Conservation (phyloP, 2,888 invertebrate genomes). For the Hyles lineata region DNA sequence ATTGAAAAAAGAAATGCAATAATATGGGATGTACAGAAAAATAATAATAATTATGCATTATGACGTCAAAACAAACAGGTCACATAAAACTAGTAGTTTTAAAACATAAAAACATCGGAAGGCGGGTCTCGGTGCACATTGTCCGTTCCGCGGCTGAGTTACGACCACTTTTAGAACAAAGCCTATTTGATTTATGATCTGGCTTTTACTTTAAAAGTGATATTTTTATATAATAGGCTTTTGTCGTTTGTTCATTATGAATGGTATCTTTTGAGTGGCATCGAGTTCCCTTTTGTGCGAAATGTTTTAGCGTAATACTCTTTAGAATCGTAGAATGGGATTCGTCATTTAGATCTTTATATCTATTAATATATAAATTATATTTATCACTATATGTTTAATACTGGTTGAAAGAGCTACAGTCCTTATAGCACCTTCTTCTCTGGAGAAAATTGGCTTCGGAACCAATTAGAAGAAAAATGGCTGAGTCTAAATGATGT, state of each 20-base stretch:
- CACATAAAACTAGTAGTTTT: neutral
- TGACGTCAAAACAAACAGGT: neutral
- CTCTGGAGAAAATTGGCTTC: too few relatives aligned
- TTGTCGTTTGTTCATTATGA: constrained; percentile 18
- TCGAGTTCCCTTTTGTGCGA: neutral
- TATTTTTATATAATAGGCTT: constrained; percentile 23
- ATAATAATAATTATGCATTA: neutral
- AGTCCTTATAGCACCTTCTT: too few relatives aligned
- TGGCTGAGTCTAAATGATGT: too few relatives aligned
- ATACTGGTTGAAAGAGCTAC: too few relatives aligned
- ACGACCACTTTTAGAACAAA: constrained; percentile 25
- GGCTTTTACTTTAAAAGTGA: constrained; percentile 17
- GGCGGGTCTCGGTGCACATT: constrained; percentile 7
- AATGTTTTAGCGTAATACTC: neutral
- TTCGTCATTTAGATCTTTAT: too few relatives aligned
- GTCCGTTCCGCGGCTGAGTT: constrained; percentile 11
- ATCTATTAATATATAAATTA: too few relatives aligned
- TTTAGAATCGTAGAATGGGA: too few relatives aligned
- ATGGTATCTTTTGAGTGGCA: neutral
- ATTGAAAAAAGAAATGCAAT: too few relatives aligned
- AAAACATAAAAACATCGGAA: constrained; percentile 1
- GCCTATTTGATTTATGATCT: constrained; percentile 22
- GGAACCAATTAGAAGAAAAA: too few relatives aligned
- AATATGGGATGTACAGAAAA: neutral
- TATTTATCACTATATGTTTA: too few relatives aligned